These are phyloP conservation scores for Ageneiosus marmoratus DNA, from an alignment of 2,113 vertebrate species.

Conservation along the genomic window DNA sequence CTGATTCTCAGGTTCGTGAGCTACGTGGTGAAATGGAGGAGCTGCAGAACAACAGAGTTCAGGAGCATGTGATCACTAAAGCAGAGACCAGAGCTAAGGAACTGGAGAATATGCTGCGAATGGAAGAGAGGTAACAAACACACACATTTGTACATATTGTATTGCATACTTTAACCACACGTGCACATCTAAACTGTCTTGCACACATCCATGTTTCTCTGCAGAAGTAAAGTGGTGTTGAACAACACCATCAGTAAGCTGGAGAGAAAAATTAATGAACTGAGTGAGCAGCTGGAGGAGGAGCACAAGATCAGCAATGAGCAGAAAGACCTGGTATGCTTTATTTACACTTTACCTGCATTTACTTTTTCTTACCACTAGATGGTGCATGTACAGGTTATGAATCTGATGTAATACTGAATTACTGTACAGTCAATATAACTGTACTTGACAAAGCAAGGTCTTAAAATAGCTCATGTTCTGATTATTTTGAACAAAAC, in stretches of 20 bases:
- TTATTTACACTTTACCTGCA: neutral
- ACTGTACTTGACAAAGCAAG: neutral
- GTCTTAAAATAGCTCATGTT: neutral
- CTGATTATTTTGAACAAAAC: neutral
- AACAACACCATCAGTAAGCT: constrained; percentile 71
- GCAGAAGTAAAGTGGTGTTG: constrained; percentile 68
- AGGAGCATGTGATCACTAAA: constrained; percentile 70
- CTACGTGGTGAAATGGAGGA: constrained; percentile 69
- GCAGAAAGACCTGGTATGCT: constrained; percentile 73
- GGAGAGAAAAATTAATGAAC: constrained; percentile 74
- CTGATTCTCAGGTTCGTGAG: constrained; percentile 65
- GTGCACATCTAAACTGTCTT: neutral
- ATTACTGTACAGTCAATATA: neutral
- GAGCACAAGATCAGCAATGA: constrained; percentile 69
- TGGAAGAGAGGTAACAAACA: constrained; percentile 69
- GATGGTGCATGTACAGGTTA: neutral
- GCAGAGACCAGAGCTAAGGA: constrained; percentile 70
- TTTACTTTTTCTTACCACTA: neutral
- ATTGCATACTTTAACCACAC: neutral
- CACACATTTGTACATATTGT: neutral
- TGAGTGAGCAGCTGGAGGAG: constrained; percentile 75
- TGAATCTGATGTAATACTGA: neutral
- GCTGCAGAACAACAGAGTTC: constrained; percentile 68
- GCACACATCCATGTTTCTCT: neutral
- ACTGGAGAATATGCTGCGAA: constrained; percentile 69